These are phyloP conservation scores for Hydrotaea cyrtoneurina DNA, from an alignment of 2,888 invertebrate species.

Conservation along the genomic window DNA sequence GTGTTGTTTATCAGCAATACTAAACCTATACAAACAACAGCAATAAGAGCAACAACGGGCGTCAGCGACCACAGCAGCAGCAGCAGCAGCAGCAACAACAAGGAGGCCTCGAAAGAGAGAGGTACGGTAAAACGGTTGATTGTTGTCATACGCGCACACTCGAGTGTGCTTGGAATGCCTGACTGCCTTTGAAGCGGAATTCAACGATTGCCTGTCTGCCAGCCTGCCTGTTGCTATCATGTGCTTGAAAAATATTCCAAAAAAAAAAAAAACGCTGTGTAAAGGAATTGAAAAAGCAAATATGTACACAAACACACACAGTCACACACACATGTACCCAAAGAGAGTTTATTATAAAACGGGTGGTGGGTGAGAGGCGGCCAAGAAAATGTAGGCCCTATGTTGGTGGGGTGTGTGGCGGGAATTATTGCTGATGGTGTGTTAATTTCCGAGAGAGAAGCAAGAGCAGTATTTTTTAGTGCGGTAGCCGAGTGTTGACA, in stretches of 20 bases:
- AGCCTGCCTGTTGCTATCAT: slow-evolving; percentile 41
- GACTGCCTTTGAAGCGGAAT: slow-evolving; percentile 23
- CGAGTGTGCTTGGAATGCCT: background rate
- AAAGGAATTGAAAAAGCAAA: slow-evolving; percentile 37
- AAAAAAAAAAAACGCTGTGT: slow-evolving; percentile 5
- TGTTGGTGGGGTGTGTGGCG: background rate
- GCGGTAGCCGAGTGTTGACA: slow-evolving; percentile 29
- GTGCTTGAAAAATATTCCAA: slow-evolving; percentile 17
- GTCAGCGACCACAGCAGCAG: background rate
- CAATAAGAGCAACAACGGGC: slow-evolving; percentile 1
- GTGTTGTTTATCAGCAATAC: slow-evolving; percentile 54
- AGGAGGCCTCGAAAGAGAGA: slow-evolving; percentile 18
- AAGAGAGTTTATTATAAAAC: no score
- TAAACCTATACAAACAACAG: slow-evolving; percentile 33
- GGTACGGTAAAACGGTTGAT: no score
- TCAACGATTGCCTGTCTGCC: slow-evolving; percentile 5
- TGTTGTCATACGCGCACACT: background rate
- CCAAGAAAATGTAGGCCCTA: background rate
- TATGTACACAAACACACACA: background rate
- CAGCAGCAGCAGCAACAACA: slow-evolving; percentile 31
- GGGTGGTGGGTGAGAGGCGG: background rate
- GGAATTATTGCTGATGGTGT: slow-evolving; percentile 34
- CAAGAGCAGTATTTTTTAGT: slow-evolving; percentile 40
- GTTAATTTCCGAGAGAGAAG: slow-evolving; percentile 58
- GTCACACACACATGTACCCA: background rate